Conservation (phyloP, 1,140 invertebrate species). For the Drosophila melanica region DNA sequence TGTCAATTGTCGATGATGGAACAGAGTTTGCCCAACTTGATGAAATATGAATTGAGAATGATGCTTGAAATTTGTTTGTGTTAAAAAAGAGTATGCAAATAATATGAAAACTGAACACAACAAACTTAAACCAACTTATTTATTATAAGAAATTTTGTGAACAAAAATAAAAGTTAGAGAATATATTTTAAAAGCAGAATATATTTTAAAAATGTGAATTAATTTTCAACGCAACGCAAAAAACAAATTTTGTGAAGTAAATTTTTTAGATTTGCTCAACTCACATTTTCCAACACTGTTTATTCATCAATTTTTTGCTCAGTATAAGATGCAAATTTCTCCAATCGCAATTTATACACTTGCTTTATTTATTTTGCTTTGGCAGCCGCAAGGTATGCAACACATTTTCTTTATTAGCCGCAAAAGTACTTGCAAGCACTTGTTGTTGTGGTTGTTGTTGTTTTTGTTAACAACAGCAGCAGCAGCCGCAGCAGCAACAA, state of each 20-base stretch:
- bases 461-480: not conserved
- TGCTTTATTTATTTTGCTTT: slow-evolving; percentile 4
- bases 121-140: too few relatives aligned
- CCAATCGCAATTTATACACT: not conserved
- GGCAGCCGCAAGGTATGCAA: slow-evolving; percentile 65
- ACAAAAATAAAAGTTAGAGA: too few relatives aligned
- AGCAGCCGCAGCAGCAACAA: slow-evolving; percentile 3
- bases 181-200: too few relatives aligned
- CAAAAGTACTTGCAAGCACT: slow-evolving; percentile 48
- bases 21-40: not conserved
- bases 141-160: too few relatives aligned
- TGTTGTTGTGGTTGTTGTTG: slow-evolving; percentile 12
- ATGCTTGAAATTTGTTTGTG: not conserved
- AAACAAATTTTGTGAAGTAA: too few relatives aligned
- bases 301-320: not conserved
- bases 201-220: too few relatives aligned
- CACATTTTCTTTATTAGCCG: slow-evolving; percentile 74
- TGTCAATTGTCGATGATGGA: slow-evolving; percentile 12
- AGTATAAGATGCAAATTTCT: not conserved
- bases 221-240: too few relatives aligned
- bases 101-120: too few relatives aligned
- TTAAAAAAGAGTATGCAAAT: not conserved
- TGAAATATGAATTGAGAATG: slow-evolving; percentile 18
- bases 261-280: not conserved
- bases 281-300: not conserved